Evolutionary conservation across 1,140 invertebrate species (phyloP), one percentile per base, ranked within the genome.

Genomic region (Delia radicum): DNA sequence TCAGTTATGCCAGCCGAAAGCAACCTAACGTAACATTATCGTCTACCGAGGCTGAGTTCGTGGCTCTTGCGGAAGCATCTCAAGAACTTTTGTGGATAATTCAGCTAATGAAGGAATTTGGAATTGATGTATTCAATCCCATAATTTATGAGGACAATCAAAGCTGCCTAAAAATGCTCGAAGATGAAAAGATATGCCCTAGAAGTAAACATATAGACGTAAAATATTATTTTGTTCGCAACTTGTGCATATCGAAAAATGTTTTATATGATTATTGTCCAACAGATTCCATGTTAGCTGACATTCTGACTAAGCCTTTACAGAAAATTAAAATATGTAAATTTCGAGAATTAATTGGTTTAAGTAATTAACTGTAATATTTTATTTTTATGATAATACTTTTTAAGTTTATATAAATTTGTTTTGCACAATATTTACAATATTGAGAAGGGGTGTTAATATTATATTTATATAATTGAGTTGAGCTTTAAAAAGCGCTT

Each of bases 201-300:
- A 69, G 77, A 73, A 78, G 65, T 10, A 79, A 79, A 69, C 76
- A 79, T 42, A 80, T 82, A n/a, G 80, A 82, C 21, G 46, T 81
- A 5, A 76, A 74, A 37, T 81, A 79, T 61, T 55, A 81, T 74
- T 80, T 77, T 78, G 48, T 80, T 13, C 0, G 76, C 21, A 76
- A 81, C 4, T 48, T 75, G 21, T 67, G 61, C 29, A 28, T 74
- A 55, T 37, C 33, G 10, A 72, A 67, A 42, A 13, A 62, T 24
- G 33, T 82, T 15, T 24, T 77, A 28, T 26, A 80, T 7, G 61
- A 71, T 48, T 77, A 81, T 75, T 55, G 78, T 46, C 72, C 67
- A 15, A 79, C 78, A 0, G 46, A 78, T n/a, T 74, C 77, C 15
- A 78, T 79, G 62, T 74, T 71, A 10, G 75, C 79, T 8, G 77